Evolutionary conservation across 2,888 invertebrate genomes (phyloP).

Genomic region (Homarus gammarus): DNA sequence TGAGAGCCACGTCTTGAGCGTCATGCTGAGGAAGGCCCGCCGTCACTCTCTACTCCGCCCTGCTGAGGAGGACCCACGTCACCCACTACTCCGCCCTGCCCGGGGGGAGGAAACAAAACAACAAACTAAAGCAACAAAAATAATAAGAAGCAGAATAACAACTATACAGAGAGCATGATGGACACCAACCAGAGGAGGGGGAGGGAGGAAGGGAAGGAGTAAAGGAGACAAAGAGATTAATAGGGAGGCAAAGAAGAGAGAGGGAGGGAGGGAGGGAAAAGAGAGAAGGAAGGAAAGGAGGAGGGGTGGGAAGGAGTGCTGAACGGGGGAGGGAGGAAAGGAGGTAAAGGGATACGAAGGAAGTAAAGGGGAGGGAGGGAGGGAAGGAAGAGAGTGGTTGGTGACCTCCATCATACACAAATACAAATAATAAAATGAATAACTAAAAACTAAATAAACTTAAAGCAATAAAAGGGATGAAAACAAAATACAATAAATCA

Average conservation of each 20-base stretch:
- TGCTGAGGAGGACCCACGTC: slow-evolving; percentile 12
- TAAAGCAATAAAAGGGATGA: no score
- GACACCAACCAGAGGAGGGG: neutral
- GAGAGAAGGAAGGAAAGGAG: no score
- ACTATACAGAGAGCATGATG: no score
- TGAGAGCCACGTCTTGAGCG: slow-evolving; percentile 73
- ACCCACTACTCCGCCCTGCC: slow-evolving; percentile 42
- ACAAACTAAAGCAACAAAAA: slow-evolving; percentile 51
- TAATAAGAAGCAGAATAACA: slow-evolving; percentile 1
- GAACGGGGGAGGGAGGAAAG: neutral
- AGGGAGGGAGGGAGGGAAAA: neutral
- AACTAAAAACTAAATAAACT: no score
- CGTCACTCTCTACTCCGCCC: slow-evolving; percentile 39
- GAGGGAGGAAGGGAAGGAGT: neutral
- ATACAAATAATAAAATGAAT: no score
- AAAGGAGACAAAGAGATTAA: neutral
- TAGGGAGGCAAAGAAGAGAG: neutral
- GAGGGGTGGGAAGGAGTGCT: neutral
- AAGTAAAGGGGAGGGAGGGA: no score
- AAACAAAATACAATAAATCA: no score
- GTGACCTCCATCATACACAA: no score
- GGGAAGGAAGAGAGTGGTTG: neutral
- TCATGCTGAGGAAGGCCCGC: slow-evolving; percentile 49
- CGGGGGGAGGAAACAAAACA: slow-evolving; percentile 30
- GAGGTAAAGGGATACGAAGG: neutral